These are phyloP conservation scores for Plebejus argus DNA, from an alignment of 2,888 invertebrate species.

Conservation along the genomic window DNA sequence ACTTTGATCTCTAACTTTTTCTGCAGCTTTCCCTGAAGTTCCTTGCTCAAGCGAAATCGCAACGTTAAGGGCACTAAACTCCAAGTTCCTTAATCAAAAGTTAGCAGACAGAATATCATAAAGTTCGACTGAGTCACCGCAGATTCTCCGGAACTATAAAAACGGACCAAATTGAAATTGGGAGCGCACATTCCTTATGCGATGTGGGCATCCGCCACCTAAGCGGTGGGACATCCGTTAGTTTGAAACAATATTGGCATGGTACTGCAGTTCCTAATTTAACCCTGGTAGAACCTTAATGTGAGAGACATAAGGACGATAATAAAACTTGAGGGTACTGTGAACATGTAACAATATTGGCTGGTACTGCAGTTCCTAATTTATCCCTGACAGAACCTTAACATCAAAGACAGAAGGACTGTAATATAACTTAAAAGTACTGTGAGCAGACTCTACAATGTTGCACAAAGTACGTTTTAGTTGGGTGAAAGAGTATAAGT, in stretches of 20 bases:
- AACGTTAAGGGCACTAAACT: neutral
- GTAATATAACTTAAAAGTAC: neutral
- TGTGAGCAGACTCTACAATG: neutral
- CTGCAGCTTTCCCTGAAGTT: neutral
- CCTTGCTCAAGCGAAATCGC: neutral
- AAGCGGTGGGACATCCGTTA: conserved; percentile 17
- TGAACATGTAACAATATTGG: neutral
- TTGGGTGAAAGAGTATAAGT: neutral
- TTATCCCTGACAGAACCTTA: neutral
- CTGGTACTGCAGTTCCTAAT: neutral
- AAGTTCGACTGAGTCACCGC: neutral
- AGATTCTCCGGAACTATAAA: conserved; percentile 27
- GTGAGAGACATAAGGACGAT: neutral
- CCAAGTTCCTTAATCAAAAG: neutral
- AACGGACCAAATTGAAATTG: conserved; percentile 9
- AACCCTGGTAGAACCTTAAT: neutral
- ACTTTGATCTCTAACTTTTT: too few relatives aligned
- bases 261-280: neutral
- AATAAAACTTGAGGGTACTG: neutral
- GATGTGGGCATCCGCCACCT: conserved; percentile 29
- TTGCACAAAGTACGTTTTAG: neutral
- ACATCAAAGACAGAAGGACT: neutral
- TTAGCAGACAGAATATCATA: neutral
- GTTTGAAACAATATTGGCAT: neutral
- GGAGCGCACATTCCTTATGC: conserved; percentile 14